Evolutionary conservation across 2,888 invertebrate species (phyloP).

Genomic region (Alitta virens): DNA sequence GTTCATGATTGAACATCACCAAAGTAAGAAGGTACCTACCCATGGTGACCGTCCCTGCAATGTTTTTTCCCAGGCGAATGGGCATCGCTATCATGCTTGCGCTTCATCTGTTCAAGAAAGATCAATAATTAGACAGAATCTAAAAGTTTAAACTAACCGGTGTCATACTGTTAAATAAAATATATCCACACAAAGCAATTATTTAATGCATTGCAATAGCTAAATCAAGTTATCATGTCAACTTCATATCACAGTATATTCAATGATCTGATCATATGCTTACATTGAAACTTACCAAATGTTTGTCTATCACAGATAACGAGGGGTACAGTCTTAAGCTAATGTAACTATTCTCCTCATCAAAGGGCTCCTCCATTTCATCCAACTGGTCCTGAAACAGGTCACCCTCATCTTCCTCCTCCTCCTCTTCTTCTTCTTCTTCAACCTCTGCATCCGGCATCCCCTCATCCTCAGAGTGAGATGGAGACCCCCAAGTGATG

Average conservation of each 20-base stretch:
- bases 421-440: background rate
- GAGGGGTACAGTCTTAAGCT: background rate
- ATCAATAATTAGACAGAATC: no score
- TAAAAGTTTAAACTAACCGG: no score
- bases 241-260: no score
- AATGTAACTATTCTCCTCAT: conserved; percentile 24
- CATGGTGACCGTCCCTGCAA: conserved; percentile 17
- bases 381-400: background rate
- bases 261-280: background rate
- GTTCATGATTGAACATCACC: no score
- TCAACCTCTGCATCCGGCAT: conserved; percentile 1
- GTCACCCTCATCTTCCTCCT: background rate
- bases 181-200: no score
- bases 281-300: conserved; percentile 13
- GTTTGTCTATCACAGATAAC: conserved; percentile 10
- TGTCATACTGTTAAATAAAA: no score
- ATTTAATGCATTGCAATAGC: no score
- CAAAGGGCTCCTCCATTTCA: conserved; percentile 22
- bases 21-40: no score
- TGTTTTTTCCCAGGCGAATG: conserved; percentile 34
- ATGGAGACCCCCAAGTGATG: no score
- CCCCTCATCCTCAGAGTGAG: background rate
- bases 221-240: no score
- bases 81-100: conserved; percentile 36
- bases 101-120: conserved; percentile 52